Conservation (phyloP, 2,888 invertebrate species). For the Leptinotarsa haldemani region DNA sequence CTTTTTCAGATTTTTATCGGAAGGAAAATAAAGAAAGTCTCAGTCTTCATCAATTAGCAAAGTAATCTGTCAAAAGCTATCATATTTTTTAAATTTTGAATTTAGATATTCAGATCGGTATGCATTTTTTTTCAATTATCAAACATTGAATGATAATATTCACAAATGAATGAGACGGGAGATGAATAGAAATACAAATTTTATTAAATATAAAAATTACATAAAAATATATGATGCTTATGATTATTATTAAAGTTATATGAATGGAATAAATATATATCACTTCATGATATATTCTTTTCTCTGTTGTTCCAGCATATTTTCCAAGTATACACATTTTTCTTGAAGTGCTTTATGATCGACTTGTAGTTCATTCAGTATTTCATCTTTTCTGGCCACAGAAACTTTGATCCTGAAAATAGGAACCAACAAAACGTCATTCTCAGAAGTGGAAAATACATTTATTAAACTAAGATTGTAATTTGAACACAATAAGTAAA, state of each 20-base stretch:
- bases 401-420: slow-evolving; percentile 80
- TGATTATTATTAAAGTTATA: neutral
- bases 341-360: slow-evolving; percentile 78
- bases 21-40: no score
- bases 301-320: slow-evolving; percentile 80
- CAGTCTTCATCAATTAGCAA: no score
- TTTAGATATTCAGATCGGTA: no score
- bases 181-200: neutral
- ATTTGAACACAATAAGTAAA: no score
- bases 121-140: no score
- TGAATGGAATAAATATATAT: neutral
- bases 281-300: slow-evolving; percentile 73
- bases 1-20: no score
- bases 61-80: no score
- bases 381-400: slow-evolving; percentile 82
- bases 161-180: neutral
- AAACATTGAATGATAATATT: no score
- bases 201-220: neutral
- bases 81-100: no score
- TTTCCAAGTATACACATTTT: slow-evolving; percentile 80
- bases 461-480: no score
- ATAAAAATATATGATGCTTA: slow-evolving; percentile 10
- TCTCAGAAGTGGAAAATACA: no score
- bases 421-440: neutral
- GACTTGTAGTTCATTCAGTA: slow-evolving; percentile 77